phyloP scores from a whole-genome alignment of 2,113 vertebrate genomes.

The Speoplatyrhinus poulsoni region DNA sequence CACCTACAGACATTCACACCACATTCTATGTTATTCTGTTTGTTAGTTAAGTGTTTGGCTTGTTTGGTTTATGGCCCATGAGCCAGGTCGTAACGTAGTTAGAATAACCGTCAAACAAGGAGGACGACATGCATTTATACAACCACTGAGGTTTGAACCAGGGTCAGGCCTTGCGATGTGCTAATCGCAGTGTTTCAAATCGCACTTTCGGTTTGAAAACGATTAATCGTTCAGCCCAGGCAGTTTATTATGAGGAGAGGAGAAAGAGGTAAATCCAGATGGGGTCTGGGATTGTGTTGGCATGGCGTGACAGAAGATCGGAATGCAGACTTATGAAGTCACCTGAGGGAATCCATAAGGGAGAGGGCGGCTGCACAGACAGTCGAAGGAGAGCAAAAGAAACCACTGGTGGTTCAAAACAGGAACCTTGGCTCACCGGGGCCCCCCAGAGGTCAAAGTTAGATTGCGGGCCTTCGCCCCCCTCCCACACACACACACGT shows the following conservation, averaged over 20 bases:
- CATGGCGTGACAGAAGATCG: slow-evolving; percentile 37
- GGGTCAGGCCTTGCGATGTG: no score
- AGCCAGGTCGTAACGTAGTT: no score
- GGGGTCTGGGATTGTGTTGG: slow-evolving; percentile 4
- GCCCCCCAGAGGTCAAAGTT: slow-evolving; percentile 50
- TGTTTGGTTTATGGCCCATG: no score
- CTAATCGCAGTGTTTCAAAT: no score
- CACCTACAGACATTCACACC: no score
- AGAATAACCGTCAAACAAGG: no score
- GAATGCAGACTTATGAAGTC: slow-evolving; percentile 37
- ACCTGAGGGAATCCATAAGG: slow-evolving; percentile 43
- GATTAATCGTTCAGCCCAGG: slow-evolving; percentile 1
- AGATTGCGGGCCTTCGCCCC: slow-evolving; percentile 48
- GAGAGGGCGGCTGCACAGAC: slow-evolving; percentile 52
- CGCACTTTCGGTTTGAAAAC: slow-evolving; percentile 15
- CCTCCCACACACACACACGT: slow-evolving; percentile 60
- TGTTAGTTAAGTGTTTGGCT: no score
- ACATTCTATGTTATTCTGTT: no score
- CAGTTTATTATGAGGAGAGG: background rate
- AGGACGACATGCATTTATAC: no score
- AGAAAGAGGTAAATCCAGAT: background rate
- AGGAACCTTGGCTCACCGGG: background rate
- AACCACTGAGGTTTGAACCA: no score
- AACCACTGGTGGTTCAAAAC: slow-evolving; percentile 61
- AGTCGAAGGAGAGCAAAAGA: slow-evolving; percentile 55